phyloP scores from a whole-genome alignment of 2,888 invertebrate species.

The Pandemis cinnamomeana region DNA sequence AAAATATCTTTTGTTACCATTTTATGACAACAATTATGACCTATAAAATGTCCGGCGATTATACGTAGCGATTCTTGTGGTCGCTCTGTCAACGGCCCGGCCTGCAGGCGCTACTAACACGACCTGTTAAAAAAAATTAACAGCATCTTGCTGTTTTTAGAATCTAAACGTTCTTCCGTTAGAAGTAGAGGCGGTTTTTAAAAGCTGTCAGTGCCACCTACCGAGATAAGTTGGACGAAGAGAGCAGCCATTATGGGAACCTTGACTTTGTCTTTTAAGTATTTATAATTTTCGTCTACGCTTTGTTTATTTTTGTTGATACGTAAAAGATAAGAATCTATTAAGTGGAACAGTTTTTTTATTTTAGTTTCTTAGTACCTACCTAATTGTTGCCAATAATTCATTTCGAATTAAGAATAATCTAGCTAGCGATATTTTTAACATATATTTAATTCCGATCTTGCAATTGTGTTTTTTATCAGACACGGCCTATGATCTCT shows the following conservation, averaged over 20 bases:
- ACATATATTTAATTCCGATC: not conserved
- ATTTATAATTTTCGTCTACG: conserved; percentile 64
- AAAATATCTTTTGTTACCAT: conserved; percentile 83
- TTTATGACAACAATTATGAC: conserved; percentile 84
- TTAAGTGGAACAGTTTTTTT: not conserved
- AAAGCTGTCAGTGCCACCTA: not conserved
- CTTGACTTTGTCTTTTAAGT: conserved; percentile 69
- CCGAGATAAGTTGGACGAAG: conserved; percentile 18
- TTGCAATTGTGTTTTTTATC: not conserved
- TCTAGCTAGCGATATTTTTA: not conserved
- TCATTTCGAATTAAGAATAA: not conserved
- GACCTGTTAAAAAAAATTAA: conserved; percentile 52
- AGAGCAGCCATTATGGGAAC: conserved; percentile 39
- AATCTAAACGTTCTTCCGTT: conserved; percentile 59
- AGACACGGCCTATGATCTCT: not conserved
- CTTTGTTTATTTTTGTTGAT: conserved; percentile 45
- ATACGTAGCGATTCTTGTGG: conserved; percentile 81
- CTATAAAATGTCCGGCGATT: conserved; percentile 83
- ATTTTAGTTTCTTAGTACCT: not conserved
- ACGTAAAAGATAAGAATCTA: not conserved
- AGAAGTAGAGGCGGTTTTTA: not conserved
- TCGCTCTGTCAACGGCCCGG: conserved; percentile 74
- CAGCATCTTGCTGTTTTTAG: conserved; percentile 46
- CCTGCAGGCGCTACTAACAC: conserved; percentile 60
- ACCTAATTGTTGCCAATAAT: not conserved